Evolutionary conservation across 2,113 vertebrate species (phyloP).

Genomic region (Gadus chalcogrammus): DNA sequence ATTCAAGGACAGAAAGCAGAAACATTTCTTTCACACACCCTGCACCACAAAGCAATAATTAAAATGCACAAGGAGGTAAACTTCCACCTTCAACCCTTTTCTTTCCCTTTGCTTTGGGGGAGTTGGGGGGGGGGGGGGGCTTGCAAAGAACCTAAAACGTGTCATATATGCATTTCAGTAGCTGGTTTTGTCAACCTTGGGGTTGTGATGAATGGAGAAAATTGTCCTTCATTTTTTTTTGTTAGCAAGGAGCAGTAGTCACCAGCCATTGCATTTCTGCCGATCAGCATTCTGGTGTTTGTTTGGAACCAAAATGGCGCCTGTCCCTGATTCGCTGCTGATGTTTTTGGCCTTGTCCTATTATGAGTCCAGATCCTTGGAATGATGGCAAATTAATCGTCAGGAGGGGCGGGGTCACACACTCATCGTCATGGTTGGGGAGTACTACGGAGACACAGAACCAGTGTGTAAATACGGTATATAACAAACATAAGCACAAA

Average conservation of each 20-base stretch:
- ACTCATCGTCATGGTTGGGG: slow-evolving; percentile 99
- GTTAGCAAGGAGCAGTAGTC: slow-evolving; percentile 87
- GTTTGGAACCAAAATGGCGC: slow-evolving; percentile 62
- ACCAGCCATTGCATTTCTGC: slow-evolving; percentile 64
- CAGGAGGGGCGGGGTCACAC: slow-evolving; percentile 84
- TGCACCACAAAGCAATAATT: slow-evolving; percentile 69
- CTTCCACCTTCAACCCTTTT: slow-evolving; percentile 51
- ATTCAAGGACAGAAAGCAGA: slow-evolving; percentile 79
- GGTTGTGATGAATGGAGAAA: slow-evolving; percentile 67
- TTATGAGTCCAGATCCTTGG: slow-evolving; percentile 86
- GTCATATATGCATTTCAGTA: slow-evolving; percentile 84
- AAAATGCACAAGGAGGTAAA: slow-evolving; percentile 69
- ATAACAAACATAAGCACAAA: background rate
- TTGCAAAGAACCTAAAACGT: slow-evolving; percentile 53
- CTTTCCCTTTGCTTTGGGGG: slow-evolving; percentile 28
- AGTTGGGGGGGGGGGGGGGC: slow-evolving; percentile 4
- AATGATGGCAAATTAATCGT: slow-evolving; percentile 86
- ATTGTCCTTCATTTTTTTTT: slow-evolving; percentile 87
- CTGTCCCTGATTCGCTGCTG: slow-evolving; percentile 74
- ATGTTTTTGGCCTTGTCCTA: slow-evolving; percentile 88
- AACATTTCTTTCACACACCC: slow-evolving; percentile 80
- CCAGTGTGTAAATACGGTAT: slow-evolving; percentile 36
- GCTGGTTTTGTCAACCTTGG: slow-evolving; percentile 81
- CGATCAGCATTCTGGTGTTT: slow-evolving; percentile 54
- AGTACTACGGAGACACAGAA: slow-evolving; percentile 81